Conservation (phyloP, 2,888 invertebrate species). For the Hedya salicella region DNA sequence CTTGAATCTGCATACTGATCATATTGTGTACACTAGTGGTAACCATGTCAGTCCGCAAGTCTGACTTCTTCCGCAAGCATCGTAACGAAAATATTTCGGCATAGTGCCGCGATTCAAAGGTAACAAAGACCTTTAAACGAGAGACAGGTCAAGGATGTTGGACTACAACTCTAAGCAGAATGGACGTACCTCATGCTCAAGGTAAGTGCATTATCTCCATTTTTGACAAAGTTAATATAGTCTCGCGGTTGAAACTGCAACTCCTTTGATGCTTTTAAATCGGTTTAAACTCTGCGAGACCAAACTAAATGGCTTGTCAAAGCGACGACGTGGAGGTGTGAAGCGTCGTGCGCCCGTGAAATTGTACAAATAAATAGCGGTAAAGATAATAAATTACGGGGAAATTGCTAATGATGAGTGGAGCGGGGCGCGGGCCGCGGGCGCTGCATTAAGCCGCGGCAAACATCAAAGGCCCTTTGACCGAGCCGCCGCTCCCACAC, state of each 20-base stretch:
- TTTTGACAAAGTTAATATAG: conserved; percentile 19
- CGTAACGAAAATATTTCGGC: too few relatives aligned
- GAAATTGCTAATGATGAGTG: conserved; percentile 85
- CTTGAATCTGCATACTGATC: conserved; percentile 17
- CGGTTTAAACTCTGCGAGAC: conserved; percentile 35
- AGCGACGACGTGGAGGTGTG: conserved; percentile 54
- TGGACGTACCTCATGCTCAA: not conserved
- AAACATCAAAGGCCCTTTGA: conserved; percentile 85
- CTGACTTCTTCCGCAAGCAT: not conserved
- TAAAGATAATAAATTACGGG: conserved; percentile 84
- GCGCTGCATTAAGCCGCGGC: conserved; percentile 85
- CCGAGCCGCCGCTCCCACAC: conserved; percentile 83
- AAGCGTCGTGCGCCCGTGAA: conserved; percentile 70
- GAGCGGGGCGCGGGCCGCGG: conserved; percentile 73
- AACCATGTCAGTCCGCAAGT: not conserved
- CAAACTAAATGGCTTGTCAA: conserved; percentile 46
- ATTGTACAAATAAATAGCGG: conserved; percentile 83
- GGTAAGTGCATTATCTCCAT: conserved; percentile 12
- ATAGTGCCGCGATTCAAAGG: too few relatives aligned
- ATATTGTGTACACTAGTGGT: not conserved
- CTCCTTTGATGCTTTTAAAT: conserved; percentile 38
- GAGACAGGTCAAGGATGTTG: not conserved
- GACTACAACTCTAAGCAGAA: not conserved
- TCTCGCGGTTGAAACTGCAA: conserved; percentile 24
- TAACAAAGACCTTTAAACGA: not conserved